Conservation (phyloP, 2,113 vertebrate genomes). For the Leptodactylus fuscus region DNA sequence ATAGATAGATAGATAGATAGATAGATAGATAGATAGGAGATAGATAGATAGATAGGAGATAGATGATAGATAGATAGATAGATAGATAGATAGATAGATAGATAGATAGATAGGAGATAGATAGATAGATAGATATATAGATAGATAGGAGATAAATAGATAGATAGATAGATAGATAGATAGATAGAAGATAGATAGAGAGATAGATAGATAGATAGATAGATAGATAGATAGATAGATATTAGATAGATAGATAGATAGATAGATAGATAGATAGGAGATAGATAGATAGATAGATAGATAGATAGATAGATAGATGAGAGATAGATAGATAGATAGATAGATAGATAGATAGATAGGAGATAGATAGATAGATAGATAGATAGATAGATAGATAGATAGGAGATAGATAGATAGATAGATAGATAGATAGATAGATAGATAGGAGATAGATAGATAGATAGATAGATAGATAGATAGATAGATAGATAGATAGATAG, state of each 20-base stretch:
- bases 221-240: constrained; percentile 8
- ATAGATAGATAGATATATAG: neutral
- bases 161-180: constrained; percentile 9
- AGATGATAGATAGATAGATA: neutral
- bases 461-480: no score
- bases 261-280: neutral
- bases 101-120: neutral
- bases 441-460: no score
- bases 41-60: no score
- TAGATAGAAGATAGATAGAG: neutral
- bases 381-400: no score
- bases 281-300: constrained; percentile 6
- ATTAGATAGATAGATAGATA: neutral
- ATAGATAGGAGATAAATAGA: neutral
- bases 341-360: constrained; percentile 13
- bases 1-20: no score
- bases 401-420: no score
- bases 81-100: constrained; percentile 12
- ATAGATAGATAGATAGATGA: constrained; percentile 1
- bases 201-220: constrained; percentile 16
- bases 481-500: no score
- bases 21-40: no score
- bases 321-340: constrained; percentile 5
- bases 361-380: no score
- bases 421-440: no score